Conservation (phyloP, 2,113 vertebrate species). For the Amazona guildingii region DNA sequence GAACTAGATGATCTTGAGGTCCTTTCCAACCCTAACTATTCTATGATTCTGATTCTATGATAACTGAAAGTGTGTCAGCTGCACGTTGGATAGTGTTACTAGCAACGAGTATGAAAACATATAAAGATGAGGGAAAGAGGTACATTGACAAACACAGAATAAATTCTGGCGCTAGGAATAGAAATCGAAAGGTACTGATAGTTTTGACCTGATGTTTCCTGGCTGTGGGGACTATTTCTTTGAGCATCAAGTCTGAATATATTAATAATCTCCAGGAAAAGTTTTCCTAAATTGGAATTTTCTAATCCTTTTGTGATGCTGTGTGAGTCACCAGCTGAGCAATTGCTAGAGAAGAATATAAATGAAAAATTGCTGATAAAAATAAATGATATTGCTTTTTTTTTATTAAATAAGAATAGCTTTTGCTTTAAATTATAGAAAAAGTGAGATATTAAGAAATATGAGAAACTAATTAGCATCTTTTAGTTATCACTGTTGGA, state of each 20-base stretch:
- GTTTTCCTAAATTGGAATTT: conserved; percentile 38
- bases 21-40: background rate
- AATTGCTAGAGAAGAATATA: background rate
- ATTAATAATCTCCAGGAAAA: conserved; percentile 41
- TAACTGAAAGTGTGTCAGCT: background rate
- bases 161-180: background rate
- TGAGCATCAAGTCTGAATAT: background rate
- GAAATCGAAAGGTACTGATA: background rate
- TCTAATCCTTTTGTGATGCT: background rate
- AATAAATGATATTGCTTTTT: background rate
- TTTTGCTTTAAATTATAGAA: background rate
- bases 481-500: background rate
- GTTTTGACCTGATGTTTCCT: background rate
- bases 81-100: rapidly evolving
- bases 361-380: background rate
- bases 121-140: background rate
- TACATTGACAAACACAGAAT: background rate
- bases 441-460: background rate
- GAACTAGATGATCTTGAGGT: background rate
- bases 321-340: background rate
- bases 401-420: background rate
- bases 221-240: background rate
- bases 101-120: background rate
- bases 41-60: background rate
- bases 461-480: background rate